Base-by-base conservation (phyloP, 2,888 invertebrate species). In the Drosophila helvetica region DNA sequence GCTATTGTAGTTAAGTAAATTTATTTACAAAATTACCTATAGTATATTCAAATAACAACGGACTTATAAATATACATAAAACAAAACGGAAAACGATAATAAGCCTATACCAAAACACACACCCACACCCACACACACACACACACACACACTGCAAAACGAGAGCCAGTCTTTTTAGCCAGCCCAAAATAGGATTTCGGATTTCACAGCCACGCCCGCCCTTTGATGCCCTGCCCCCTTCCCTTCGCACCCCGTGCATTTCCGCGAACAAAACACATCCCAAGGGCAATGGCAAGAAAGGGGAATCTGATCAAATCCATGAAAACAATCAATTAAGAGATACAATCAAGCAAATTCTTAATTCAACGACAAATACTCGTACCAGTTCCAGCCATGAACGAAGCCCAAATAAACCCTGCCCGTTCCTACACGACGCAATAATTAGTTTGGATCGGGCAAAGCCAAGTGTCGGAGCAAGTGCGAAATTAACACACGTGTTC, bases 1-100 rank as follows among this genome's bases (percentile, higher is more conserved):
- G 92, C 92, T 92, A 92, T 90, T 91, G 91, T 92, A 92, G 91
- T 91, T 92, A 92, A 91, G 90, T 90, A 90, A 45, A 45, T 72
- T 51, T 57, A 55, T 33, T 71, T 70, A 89, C 86, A 80, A 75
- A 74, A 86, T 86, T 80, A 27, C 27, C 27, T 27, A 78, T 82
- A 75, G 68, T 79, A 84, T 79, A 80, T 82, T 78, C 78, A 82
- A 82, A 78, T 80, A 82, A 88, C 71, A 80, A 88, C 83, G 86
- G 86, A 88, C 88, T 87, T 85, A 86, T 80, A 76, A 72, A 79
- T 77, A 78, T 80, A 76, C 72, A 79, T 77, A 78, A 67, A 78
- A 67, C 48, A 67, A 50, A 15, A 22, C 33, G 45, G 56, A 67
- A 50, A 18, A 42, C 43, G 45, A 66, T 67, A 66, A 88, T 75